Evolutionary conservation across 2,797 vertebrate species (phyloP), one percentile per base, ranked within the genome.

Genomic region (Aulostomus chinensis): DNA sequence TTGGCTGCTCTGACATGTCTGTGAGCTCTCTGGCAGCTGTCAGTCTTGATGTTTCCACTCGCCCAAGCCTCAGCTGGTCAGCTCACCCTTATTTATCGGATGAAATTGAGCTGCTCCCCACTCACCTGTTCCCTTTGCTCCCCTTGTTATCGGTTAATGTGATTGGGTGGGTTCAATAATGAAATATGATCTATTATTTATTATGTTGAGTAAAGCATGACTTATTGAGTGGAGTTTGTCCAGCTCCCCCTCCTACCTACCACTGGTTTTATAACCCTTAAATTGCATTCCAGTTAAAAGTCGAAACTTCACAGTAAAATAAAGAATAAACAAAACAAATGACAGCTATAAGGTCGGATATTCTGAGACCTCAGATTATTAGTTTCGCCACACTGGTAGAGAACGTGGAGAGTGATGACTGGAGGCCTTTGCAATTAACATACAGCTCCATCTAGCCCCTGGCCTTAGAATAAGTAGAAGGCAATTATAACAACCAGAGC

Each of bases 11-110:
- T 60, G 77, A 73, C 67, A 49, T 45, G 66, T 70, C 74, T 58
- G 76, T 21, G 31, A 50, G 77, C 81, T 76, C 53, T 84, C 75
- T 87, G 88, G 83, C 88, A 89, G 85, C 88, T 90, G 89, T 90
- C 87, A 89, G 75, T 91, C 90, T 87, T 78, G 50, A 82, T 81
- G 76, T 68, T 61, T 65, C 65, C 72, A 43, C 70, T 62, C 37
- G 54, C 57, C 20, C 41, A 31, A 53, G 80, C 66, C 77, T 50
- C 90, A 92, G 83, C 88, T 91, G 90, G 72, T 81, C 78, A 58
- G 58, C 45, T 62, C 62, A 14, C 31, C 69, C 77, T 81, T 78
- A 85, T 86, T 90, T 85, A 72, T 54, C 29, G 72, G 50, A 68
- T 86, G 65, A 58, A 86, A 91, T 89, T 86, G 83, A 85, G 62